Evolutionary conservation across 2,888 invertebrate genomes (phyloP), one percentile per base, ranked within the genome.

Genomic region (Neocrepidodera transversa): DNA sequence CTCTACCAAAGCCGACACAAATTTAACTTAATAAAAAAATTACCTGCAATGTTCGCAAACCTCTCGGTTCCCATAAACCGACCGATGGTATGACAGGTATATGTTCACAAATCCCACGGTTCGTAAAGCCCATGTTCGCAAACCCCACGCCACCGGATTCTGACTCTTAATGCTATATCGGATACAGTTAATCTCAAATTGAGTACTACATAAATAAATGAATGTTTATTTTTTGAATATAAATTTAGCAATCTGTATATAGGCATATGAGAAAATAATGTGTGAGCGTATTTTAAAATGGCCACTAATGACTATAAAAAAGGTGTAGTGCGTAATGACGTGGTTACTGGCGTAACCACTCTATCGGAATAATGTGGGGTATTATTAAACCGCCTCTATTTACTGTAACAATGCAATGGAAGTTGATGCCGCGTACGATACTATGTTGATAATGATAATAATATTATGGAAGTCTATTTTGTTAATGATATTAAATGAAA

Each of bases 241-340:
- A n/a, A n/a, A n/a, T n/a, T n/a, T 6, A 23, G 6, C 23, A 23
- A 23, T 6, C 23, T 23, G 23, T 35, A 35, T 35, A 35, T 36
- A 11, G 36, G 1, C 13, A 36, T 35, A 35, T 36, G 16, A 11
- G 1, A 1, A 36, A 23, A 23, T 23, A 5, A 23, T 23, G 6
- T 23, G 23, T 5, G 23, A 23, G 6, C 23, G 4, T 23, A 23
- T 23, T 20, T 51, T 54, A 50, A 55, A 60, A 55, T 51, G 48
- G 35, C 54, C 30, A 62, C 54, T 50, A 55, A 65, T 54, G 58
- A 59, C 60, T 56, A 53, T 62, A 60, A 64, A 58, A 59, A 58
- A 62, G 59, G 51, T 49, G 59, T 57, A 59, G 52, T 48, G 42
- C 36, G 55, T 64, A 62, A 63, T 63, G 43, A 58, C 58, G 60